Base-by-base conservation (phyloP, 2,113 vertebrate species). In the Pelecanoides urinatrix region DNA sequence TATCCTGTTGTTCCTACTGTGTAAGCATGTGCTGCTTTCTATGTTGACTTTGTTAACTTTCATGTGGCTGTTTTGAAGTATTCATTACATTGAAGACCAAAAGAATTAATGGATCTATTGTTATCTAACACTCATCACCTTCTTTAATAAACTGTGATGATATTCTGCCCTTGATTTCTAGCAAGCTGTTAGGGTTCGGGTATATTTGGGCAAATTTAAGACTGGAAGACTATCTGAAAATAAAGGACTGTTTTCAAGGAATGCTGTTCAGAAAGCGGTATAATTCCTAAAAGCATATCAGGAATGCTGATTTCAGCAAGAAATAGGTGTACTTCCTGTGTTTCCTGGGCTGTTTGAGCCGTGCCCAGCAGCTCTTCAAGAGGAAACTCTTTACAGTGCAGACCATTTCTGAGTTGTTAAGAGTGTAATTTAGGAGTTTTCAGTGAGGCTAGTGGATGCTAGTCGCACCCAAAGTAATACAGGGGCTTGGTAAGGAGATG, bases 1-100 rank as follows among this genome's bases (percentile, higher is more conserved):
- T 95, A 85, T 93, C 90, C 87, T 94, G 90, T 96, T 97, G 84
- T 79, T 96, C 85, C 91, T 96, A 75, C 95, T 87, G 84, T 91
- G 86, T 96, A 95, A 94, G 80, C 90, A 94, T 84, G 87, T 91
- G 89, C 44, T 75, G 36, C 92, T 91, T 88, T 90, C 91, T 82
- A 8, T 65, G 70, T 73, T 72, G 73, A 82, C 56, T 87, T 65
- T 36, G 81, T 61, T 87, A 87, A 79, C 89, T 95, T 95, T 96
- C 91, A 90, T 95, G 90, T 86, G 81, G 87, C 66, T 88, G 77
- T 96, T 96, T 88, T 92, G 93, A 95, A 96, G 93, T 82, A 65
- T 86, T 96, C 84, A 70, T 95, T 94, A 85, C 74, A 76, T 3
- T 62, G 67, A 94, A 88, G 66, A 82, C 30, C 36, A 91, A 91